These are phyloP conservation scores for Gadopsis marmoratus DNA, from an alignment of 2,797 vertebrate genomes.

Conservation along the genomic window DNA sequence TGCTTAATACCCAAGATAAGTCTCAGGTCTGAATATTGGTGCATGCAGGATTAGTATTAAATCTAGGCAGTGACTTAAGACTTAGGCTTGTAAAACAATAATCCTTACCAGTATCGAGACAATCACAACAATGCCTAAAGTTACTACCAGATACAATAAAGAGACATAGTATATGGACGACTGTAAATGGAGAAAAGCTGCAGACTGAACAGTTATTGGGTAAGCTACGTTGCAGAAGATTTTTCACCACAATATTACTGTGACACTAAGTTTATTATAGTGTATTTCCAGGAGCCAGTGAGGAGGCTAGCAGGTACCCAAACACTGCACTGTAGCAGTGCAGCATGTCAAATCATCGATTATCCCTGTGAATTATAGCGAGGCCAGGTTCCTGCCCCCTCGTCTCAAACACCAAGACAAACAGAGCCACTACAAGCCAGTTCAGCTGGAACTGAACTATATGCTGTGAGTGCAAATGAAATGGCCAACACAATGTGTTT, in stretches of 20 bases:
- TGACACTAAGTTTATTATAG: conserved; percentile 67
- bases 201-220: conserved; percentile 57
- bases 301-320: conserved; percentile 40
- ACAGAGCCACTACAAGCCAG: conserved; percentile 67
- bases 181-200: conserved; percentile 51
- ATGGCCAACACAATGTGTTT: conserved; percentile 71
- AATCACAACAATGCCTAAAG: conserved; percentile 65
- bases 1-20: conserved; percentile 64
- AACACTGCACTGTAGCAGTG: conserved; percentile 57
- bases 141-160: conserved; percentile 56
- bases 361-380: conserved; percentile 70
- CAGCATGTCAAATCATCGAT: conserved; percentile 75
- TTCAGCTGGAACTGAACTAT: conserved; percentile 73
- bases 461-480: conserved; percentile 71
- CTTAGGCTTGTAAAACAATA: conserved; percentile 78
- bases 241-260: conserved; percentile 64
- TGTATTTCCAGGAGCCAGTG: conserved; percentile 44
- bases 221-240: conserved; percentile 46
- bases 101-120: conserved; percentile 64
- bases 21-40: conserved; percentile 64
- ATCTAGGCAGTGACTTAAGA: conserved; percentile 57
- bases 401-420: conserved; percentile 64
- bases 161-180: conserved; percentile 44
- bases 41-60: conserved; percentile 69
- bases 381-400: conserved; percentile 56